Conservation (phyloP, 2,888 invertebrate species). For the Agapostemon virescens region DNA sequence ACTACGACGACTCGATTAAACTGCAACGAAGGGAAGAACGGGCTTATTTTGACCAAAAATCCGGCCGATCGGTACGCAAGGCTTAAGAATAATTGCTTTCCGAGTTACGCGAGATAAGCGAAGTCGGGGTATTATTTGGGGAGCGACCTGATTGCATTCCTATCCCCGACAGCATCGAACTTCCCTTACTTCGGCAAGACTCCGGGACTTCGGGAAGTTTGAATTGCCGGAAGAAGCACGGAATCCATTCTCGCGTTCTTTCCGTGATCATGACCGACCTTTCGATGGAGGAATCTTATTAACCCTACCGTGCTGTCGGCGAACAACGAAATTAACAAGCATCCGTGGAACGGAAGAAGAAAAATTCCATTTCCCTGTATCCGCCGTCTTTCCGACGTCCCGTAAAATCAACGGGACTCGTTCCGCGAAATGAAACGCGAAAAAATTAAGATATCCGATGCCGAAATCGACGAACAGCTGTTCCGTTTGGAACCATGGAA, state of each 20-base stretch:
- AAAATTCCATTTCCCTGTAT: too few relatives aligned
- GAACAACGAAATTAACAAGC: neutral
- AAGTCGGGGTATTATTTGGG: slow-evolving; percentile 1
- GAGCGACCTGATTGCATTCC: slow-evolving; percentile 1
- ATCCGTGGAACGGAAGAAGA: too few relatives aligned
- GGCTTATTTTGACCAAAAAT: neutral
- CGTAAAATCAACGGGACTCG: too few relatives aligned
- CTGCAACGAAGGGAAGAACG: neutral
- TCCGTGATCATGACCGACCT: neutral
- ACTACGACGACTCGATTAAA: too few relatives aligned
- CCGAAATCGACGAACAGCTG: neutral
- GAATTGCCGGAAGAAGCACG: neutral
- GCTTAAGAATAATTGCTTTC: neutral
- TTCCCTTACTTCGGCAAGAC: neutral
- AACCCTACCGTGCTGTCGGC: neutral
- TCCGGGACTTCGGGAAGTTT: neutral
- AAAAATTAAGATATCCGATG: neutral
- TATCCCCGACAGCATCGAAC: neutral
- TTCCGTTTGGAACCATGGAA: neutral
- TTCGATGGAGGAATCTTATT: neutral
- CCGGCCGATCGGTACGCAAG: neutral
- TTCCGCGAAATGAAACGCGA: neutral
- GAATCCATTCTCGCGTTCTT: neutral
- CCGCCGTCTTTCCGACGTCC: too few relatives aligned
- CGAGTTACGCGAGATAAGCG: neutral